Base-by-base conservation (phyloP, 2,888 invertebrate genomes). In the Microlaimidae sp. region DNA sequence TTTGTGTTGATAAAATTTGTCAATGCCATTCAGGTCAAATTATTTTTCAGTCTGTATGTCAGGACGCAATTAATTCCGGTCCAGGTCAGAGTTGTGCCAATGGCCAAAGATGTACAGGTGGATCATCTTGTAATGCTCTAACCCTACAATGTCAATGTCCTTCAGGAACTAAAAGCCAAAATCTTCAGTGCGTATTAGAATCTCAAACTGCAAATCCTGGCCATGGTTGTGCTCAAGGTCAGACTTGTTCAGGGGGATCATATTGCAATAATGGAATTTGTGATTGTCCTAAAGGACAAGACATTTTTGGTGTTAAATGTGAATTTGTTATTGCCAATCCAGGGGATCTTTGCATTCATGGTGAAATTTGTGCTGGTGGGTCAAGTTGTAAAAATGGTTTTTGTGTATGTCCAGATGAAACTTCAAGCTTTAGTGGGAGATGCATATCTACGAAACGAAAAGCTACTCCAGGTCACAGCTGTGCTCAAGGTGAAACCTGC, bases 51-150 rank as follows among this genome's bases (percentile, higher is more conserved):
- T n/a, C n/a, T n/a, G n/a, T n/a, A n/a, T n/a, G n/a, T n/a, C 49
- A 3, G 40, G n/a, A n/a, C n/a, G 4, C 28, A 3, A 19, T 10
- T 1, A 52, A n/a, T 13, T 17, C 52, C 2, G 23, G 45, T 21
- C 52, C 52, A 19, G 52, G 52, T 3, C 28, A 46, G 29, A 32
- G 27, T 2, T 52, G 52, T 23, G 29, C 52, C 21, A 5, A 19
- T 7, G 46, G 46, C 2, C 38, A 52, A 32, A 23, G 7, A 2
- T 52, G 52, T 27, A 3, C 26, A 2, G 38, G 45, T n/a, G 46
- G 46, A 17, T 24, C 46, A 23, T 29, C 17, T 28, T 52, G 52
- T 27, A 27, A 42, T 23, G 10, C 2, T 10, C 32, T 10, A 24
- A 7, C 7, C 7, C 17, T n/a, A 5, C 7, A 21, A 21, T 43